phyloP scores from a whole-genome alignment of 2,888 invertebrate genomes.

The Luperina nickerlii region DNA sequence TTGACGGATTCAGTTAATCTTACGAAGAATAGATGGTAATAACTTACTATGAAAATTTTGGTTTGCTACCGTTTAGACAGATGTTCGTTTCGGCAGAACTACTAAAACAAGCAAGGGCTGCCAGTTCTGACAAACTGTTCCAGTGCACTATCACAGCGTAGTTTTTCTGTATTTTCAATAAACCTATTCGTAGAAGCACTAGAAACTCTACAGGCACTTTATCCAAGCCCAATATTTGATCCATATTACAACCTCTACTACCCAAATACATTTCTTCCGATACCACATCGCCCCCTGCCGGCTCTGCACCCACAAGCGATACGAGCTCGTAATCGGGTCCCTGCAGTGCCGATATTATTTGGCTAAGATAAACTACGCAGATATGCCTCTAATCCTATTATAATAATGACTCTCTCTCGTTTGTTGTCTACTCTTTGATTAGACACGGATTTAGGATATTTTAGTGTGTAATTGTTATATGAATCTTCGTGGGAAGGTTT shows the following conservation, averaged over 20 bases:
- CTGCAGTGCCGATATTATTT: constrained; percentile 71
- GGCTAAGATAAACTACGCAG: constrained; percentile 71
- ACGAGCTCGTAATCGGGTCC: constrained; percentile 70
- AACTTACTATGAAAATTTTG: neutral
- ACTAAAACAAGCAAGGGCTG: neutral
- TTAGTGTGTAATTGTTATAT: constrained; percentile 40
- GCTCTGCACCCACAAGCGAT: constrained; percentile 51
- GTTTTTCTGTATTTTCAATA: neutral
- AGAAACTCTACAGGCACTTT: neutral
- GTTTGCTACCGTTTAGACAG: too few relatives aligned
- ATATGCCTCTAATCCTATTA: constrained; percentile 65
- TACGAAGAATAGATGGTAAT: neutral
- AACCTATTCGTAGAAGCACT: neutral
- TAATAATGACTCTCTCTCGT: constrained; percentile 60
- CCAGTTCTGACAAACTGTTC: neutral
- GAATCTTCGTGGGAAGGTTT: constrained; percentile 40
- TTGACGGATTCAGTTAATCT: neutral
- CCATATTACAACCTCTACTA: constrained; percentile 7
- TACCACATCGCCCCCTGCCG: constrained; percentile 39
- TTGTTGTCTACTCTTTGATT: constrained; percentile 56
- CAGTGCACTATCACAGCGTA: neutral
- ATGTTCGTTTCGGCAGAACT: too few relatives aligned
- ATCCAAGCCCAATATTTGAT: constrained; percentile 18
- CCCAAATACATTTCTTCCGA: neutral
- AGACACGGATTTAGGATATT: constrained; percentile 45